Base-by-base conservation (phyloP, 2,888 invertebrate species). In the Agriopis aurantiaria region DNA sequence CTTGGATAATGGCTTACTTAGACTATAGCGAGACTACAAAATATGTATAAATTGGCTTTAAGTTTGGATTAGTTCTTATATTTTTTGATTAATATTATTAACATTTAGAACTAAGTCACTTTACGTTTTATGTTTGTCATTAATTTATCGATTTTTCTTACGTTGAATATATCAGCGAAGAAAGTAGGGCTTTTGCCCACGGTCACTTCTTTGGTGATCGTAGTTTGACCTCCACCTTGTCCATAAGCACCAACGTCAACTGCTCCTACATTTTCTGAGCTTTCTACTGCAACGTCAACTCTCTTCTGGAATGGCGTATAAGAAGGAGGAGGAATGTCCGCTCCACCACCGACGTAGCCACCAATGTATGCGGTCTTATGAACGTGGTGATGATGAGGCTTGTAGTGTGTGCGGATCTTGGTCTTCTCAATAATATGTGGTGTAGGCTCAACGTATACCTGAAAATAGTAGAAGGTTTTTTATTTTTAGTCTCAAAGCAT, bases 131-230 rank as follows among this genome's bases (percentile, higher is more conserved):
- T 23, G 17, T 23, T 23, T 2, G 2, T 23, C 17, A 23, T 23
- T 48, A n/a, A 12, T 17, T 17, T 9, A 8, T 17, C 2, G n/a
- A 55, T 45, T 56, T 33, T 53, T 92, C 95, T 94, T 84, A 96
- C 96, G 82, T 96, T 96, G 75, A 96, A 96, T 70, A 96, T 95
- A 78, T 96, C 96, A 55, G 95, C 92, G 78, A 96, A 95, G 67
- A 96, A 91, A n/a, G 90, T 88, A 0, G 93, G 91, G 66, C 89
- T 91, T 55, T 82, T 87, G 64, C 88, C 86, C 45, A 84, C 76
- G 2, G 86, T 84, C 3, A 89, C 84, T 80, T 85, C 85, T 75
- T 88, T 91, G 49, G 78, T 90, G 75, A 82, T 88, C 1, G 85
- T 82, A 46, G 85, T 81, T 52, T 85, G 82, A 4, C 83, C 85